Evolutionary conservation across 2,888 invertebrate species (phyloP).

Genomic region (Lypha dubia): DNA sequence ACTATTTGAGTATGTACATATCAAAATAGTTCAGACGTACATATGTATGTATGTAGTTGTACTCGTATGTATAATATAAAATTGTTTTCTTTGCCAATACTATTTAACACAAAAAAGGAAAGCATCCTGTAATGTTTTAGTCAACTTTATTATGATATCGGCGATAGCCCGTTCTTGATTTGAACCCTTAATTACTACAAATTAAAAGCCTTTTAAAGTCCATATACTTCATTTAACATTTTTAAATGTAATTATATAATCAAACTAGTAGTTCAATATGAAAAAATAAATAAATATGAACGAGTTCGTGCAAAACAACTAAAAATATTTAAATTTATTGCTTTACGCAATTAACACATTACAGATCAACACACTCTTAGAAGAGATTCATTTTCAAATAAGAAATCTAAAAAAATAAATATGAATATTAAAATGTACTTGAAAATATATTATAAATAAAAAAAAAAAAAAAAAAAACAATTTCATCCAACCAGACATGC

Average conservation of each 20-base stretch:
- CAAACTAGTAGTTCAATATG: conserved; percentile 41
- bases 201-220: not conserved
- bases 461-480: conserved; percentile 36
- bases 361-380: conserved; percentile 74
- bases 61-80: no score
- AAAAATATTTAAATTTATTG: conserved; percentile 75
- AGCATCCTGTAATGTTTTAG: no score
- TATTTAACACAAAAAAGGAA: no score
- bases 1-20: no score
- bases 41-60: no score
- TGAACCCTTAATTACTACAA: not conserved
- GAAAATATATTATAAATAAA: no score
- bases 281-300: not conserved
- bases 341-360: conserved; percentile 81
- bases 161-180: no score
- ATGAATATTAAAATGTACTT: conserved; percentile 68
- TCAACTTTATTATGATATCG: no score
- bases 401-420: conserved; percentile 25
- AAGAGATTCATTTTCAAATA: conserved; percentile 21
- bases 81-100: no score
- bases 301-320: conserved; percentile 3
- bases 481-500: conserved; percentile 10
- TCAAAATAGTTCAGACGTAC: no score
- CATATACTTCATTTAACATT: not conserved
- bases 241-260: conserved; percentile 54